phyloP scores from a whole-genome alignment of 2,888 invertebrate genomes.

The Alloplasta piceator region DNA sequence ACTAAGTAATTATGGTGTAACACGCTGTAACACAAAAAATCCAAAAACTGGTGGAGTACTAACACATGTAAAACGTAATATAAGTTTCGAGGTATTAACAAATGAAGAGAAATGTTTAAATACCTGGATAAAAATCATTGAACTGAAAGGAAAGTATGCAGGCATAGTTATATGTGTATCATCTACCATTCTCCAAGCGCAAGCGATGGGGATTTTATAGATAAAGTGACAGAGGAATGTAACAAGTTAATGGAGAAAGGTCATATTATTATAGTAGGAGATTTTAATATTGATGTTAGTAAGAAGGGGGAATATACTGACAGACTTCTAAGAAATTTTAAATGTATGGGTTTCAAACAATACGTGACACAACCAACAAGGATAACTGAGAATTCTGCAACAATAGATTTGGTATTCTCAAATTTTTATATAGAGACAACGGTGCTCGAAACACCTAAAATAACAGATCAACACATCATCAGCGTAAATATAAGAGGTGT shows the following conservation, averaged over 20 bases:
- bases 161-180: conserved; percentile 26
- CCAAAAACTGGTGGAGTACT: conserved; percentile 55
- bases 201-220: conserved; percentile 46
- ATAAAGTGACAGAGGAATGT: conserved; percentile 2
- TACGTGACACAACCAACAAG: conserved; percentile 39
- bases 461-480: conserved; percentile 35
- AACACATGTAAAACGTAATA: conserved; percentile 39
- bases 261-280: conserved; percentile 30
- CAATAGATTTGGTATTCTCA: conserved; percentile 49
- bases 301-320: conserved; percentile 39
- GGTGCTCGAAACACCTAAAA: conserved; percentile 21
- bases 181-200: conserved; percentile 53
- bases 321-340: conserved; percentile 33
- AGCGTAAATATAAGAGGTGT: background rate
- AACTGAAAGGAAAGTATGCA: conserved; percentile 41
- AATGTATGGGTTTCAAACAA: conserved; percentile 47
- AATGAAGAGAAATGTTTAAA: conserved; percentile 4
- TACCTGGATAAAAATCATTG: conserved; percentile 27
- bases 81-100: conserved; percentile 29
- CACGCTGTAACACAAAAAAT: conserved; percentile 45
- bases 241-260: conserved; percentile 9
- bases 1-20: conserved; percentile 39
- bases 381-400: conserved; percentile 29
- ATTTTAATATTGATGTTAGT: conserved; percentile 48
- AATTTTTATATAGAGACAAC: conserved; percentile 19